A percentile compares a stretch with the other conserved stretches of the same genome.
Evolutionary conservation across 2,113 vertebrate species (phyloP).

Genomic region (Cercocebus atys): DNA sequence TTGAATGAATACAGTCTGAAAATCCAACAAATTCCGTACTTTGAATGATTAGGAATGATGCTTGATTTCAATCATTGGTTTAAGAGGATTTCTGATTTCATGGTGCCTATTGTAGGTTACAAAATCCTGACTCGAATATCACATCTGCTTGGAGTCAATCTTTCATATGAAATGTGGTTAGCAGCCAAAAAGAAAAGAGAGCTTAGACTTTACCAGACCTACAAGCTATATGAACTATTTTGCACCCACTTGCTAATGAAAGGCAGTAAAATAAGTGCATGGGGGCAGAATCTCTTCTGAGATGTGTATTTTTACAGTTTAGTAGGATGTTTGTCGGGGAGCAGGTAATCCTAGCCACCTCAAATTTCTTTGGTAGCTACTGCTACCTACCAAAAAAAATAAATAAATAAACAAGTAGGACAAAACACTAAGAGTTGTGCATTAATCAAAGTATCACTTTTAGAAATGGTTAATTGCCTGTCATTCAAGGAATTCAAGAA

Average conservation of each 20-base stretch:
- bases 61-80: background rate
- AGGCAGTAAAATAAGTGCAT: background rate
- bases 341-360: background rate
- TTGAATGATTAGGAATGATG: background rate
- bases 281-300: background rate
- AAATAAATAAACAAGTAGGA: background rate
- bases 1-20: background rate
- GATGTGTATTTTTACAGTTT: background rate
- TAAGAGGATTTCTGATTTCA: conserved; percentile 3
- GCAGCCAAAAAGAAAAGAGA: background rate
- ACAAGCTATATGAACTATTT: background rate
- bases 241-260: background rate
- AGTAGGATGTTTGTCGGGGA: background rate
- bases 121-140: background rate
- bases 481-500: conserved; percentile 11
- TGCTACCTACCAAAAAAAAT: background rate
- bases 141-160: background rate
- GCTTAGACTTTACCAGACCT: background rate
- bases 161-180: background rate
- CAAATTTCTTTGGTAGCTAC: background rate
- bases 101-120: background rate
- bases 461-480: background rate
- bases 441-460: background rate
- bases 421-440: background rate
- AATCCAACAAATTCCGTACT: background rate